Evolutionary conservation across 1,140 invertebrate genomes (phyloP), one percentile per base, ranked within the genome.

Genomic region (Lanistes nyassanus): DNA sequence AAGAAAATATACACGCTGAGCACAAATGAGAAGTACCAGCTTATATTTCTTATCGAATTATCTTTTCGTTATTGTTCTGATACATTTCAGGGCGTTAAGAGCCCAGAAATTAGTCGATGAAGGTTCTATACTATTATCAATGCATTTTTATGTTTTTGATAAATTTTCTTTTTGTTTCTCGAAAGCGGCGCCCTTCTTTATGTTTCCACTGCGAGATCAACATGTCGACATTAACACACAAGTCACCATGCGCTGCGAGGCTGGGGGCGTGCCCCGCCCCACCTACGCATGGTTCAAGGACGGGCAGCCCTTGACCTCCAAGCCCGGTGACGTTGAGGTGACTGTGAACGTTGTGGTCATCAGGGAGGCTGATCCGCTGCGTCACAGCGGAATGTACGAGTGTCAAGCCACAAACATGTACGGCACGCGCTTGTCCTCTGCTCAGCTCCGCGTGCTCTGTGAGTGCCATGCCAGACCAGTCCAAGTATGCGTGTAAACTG

Each of bases 331-430:
- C 26, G 64, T 82, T 1, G 84, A 87, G 70, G 79, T 88, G n/a
- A 74, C 37, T 0, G 74, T 74, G 16, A 86, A 84, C 74, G 78
- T 82, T 5, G 72, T 86, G 29, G 77, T 56, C 26, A 82, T 88
- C 23, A 56, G 26, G 19, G 71, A 73, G 21, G 68, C 84, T 1
- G 67, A 83, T 16, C 53, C 74, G 5, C 21, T 55, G 34, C 81
- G 87, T 34, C 97, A 99, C 90, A 92, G 94, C 75, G 97, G 94
- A n/a, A 98, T 98, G 95, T 99, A 96, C 88, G 97, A 98, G 83
- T 99, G 98, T 88, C 91, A 93, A 83, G 97, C 97, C 0, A 92
- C 90, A 76, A 99, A 99, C 92, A 94, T 96, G 72, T 90, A 98
- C 9, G 97, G 95, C 83, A 93, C 93, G 0, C 92, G 91, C 39